Base-by-base conservation (phyloP, 2,113 vertebrate genomes). In the Silurus glanis region DNA sequence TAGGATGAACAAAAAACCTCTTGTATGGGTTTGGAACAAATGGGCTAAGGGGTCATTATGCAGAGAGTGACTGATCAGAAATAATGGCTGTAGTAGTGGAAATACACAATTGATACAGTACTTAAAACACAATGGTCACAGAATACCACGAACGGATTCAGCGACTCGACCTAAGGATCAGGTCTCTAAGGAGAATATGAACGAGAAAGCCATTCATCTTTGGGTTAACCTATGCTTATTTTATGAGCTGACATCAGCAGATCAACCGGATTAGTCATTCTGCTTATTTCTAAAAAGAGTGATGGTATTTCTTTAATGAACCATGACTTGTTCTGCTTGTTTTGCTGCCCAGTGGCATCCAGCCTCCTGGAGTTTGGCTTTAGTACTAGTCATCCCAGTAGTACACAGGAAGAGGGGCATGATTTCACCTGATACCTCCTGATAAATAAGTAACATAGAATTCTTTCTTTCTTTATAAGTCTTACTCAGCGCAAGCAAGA, bases 281-380 rank as follows among this genome's bases (percentile, higher is more conserved):
- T 80, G 89, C 75, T 88, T 87, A 84, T 83, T 88, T 37, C 83
- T 82, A 55, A 89, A 87, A 89, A 83, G 58, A 87, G 75, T 82
- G 84, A 84, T 83, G 28, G 83, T 89, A 87, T 85, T 89, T 72
- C 59, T 88, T 81, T 90, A 91, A 90, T 87, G 87, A 88, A 82
- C 83, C 88, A 85, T 88, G 88, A 89, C 87, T 88, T 69, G 72
- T 71, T 67, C 82, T 80, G 61, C 76, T 66, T 85, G 56, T 88
- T 86, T 85, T 74, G 66, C 45, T 87, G 71, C 80, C 53, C 76
- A 37, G 21, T 85, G 59, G 72, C 25, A 62, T 86, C 25, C 59
- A 58, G 74, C 71, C 78, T 82, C 64, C 28, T 25, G 58, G 66
- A 83, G 84, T 67, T 66, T 78, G 78, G 82, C 76, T 69, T 37